Conservation (phyloP, 2,113 vertebrate genomes). For the Oceanodroma tethys region DNA sequence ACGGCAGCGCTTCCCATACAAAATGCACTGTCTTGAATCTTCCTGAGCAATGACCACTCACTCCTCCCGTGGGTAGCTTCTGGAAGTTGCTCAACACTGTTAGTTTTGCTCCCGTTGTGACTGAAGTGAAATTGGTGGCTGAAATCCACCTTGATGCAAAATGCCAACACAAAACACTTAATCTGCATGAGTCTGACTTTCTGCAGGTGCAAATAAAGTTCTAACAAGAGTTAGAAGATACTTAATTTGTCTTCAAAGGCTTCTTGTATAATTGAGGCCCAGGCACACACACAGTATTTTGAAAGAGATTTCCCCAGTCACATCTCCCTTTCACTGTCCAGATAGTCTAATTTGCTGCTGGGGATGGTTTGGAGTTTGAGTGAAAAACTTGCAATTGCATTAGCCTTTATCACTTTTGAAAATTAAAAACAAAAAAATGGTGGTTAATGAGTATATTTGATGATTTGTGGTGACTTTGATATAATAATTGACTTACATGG, state of each 20-base stretch:
- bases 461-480: conserved; percentile 25
- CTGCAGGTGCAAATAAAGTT: neutral
- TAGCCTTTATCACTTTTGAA: neutral
- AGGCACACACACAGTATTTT: neutral
- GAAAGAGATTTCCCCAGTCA: neutral
- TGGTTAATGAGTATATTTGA: conserved; percentile 28
- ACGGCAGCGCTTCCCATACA: neutral
- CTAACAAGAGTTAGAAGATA: neutral
- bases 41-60: neutral
- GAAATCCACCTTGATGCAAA: neutral
- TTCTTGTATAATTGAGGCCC: neutral
- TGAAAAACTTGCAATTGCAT: neutral
- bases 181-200: neutral
- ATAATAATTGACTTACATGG: neutral
- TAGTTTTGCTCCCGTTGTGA: neutral
- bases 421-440: neutral
- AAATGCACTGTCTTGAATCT: neutral
- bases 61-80: neutral
- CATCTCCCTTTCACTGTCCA: neutral
- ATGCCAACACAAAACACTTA: neutral
- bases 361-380: neutral
- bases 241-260: neutral
- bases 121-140: neutral
- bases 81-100: neutral
- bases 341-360: neutral